Conservation (phyloP, 1,140 invertebrate species). For the Drosophila trapezifrons region DNA sequence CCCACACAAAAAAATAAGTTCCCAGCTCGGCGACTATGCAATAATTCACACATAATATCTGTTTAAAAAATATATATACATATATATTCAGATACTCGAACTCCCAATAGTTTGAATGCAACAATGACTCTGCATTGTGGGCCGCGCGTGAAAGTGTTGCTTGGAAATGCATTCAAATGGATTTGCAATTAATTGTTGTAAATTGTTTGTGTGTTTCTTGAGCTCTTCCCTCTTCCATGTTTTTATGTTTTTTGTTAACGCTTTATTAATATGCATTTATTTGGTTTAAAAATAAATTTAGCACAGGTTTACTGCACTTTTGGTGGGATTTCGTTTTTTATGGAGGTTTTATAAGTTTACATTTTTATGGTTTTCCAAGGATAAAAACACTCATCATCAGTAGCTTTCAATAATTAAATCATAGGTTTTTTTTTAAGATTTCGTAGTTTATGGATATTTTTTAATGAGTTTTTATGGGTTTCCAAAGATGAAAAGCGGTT, state of each 20-base stretch:
- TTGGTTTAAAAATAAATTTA: background rate
- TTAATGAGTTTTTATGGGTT: no score
- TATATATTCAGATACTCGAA: conserved; percentile 27
- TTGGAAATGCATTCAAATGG: conserved; percentile 72
- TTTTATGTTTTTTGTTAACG: conserved; percentile 23
- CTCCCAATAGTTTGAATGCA: conserved; percentile 36
- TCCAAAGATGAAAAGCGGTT: no score
- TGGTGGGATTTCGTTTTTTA: no score
- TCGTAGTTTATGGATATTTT: no score
- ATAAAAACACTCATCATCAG: no score
- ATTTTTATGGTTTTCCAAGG: background rate
- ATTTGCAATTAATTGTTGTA: conserved; percentile 73
- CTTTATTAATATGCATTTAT: conserved; percentile 46
- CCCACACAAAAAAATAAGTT: conserved; percentile 6
- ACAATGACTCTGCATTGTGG: conserved; percentile 44
- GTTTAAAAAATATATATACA: background rate
- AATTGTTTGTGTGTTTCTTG: conserved; percentile 14
- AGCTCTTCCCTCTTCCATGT: background rate
- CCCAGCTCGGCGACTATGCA: conserved; percentile 13
- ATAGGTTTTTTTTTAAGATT: background rate
- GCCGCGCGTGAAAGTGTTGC: conserved; percentile 66
- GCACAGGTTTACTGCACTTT: conserved; percentile 2
- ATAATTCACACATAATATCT: conserved; percentile 39
- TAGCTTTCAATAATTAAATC: background rate
- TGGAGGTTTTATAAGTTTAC: no score